Evolutionary conservation across 2,113 vertebrate species (phyloP).

Genomic region (Erpornis zantholeuca): DNA sequence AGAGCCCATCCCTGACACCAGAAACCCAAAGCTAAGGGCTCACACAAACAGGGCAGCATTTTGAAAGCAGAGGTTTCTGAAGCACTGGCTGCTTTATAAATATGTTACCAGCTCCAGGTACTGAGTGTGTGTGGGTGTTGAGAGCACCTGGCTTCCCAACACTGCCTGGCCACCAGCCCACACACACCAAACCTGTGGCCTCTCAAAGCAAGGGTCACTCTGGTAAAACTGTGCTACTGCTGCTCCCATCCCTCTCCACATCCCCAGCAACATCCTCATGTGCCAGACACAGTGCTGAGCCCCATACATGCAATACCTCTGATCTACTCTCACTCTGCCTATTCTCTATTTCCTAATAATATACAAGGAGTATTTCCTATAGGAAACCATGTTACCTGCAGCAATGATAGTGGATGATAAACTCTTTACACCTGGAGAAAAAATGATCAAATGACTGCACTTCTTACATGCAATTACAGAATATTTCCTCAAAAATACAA

Average conservation of each 20-base stretch:
- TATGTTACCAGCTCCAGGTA: background rate
- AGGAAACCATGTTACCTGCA: background rate
- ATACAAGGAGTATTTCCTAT: background rate
- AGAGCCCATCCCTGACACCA: background rate
- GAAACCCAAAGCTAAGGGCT: background rate
- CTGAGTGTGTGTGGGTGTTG: background rate
- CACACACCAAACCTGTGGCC: background rate
- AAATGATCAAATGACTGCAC: background rate
- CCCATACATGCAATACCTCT: rapidly evolving
- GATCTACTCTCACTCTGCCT: background rate
- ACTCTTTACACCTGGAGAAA: background rate
- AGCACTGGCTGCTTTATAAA: background rate
- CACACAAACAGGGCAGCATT: background rate
- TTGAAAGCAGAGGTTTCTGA: background rate
- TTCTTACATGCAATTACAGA: background rate
- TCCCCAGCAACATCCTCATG: background rate
- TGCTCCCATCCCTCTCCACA: background rate
- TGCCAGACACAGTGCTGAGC: background rate
- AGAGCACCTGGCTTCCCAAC: background rate
- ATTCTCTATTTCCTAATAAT: background rate
- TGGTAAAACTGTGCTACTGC: background rate
- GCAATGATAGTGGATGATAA: background rate
- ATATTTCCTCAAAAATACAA: background rate
- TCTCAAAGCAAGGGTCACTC: background rate
- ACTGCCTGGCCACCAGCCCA: background rate